Evolutionary conservation across 2,113 vertebrate genomes (phyloP).

Genomic region (Rhinopithecus roxellana): DNA sequence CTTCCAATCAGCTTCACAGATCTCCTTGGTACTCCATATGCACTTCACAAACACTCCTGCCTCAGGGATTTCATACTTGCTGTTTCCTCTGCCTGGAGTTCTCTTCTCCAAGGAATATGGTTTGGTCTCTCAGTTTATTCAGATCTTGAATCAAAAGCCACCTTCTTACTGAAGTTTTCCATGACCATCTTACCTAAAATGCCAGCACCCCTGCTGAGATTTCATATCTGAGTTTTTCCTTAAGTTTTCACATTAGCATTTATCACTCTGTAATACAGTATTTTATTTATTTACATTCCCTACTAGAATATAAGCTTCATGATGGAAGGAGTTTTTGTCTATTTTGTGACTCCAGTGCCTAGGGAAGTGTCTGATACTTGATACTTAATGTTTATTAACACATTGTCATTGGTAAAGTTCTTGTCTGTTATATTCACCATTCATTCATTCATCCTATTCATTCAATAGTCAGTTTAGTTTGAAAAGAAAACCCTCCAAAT

Average conservation of each 20-base stretch:
- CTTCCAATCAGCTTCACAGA: background rate
- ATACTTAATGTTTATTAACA: background rate
- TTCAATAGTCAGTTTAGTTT: background rate
- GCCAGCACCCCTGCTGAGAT: background rate
- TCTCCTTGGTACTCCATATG: background rate
- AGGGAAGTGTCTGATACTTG: background rate
- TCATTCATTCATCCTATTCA: conserved; percentile 15
- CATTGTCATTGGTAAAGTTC: background rate
- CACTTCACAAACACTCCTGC: background rate
- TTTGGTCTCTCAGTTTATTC: background rate
- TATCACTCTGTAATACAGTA: background rate
- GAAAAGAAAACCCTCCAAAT: background rate
- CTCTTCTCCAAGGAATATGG: background rate
- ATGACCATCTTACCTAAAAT: background rate
- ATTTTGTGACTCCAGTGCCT: background rate
- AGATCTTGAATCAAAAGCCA: background rate
- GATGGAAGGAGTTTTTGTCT: background rate
- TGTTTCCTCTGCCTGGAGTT: background rate
- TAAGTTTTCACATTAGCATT: background rate
- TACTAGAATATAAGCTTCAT: background rate
- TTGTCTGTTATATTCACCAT: background rate
- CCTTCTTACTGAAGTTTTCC: background rate
- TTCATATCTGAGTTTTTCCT: background rate
- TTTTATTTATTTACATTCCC: background rate
- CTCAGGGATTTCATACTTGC: background rate